Evolutionary conservation across 2,797 vertebrate genomes (phyloP).

Genomic region (Picus viridis): DNA sequence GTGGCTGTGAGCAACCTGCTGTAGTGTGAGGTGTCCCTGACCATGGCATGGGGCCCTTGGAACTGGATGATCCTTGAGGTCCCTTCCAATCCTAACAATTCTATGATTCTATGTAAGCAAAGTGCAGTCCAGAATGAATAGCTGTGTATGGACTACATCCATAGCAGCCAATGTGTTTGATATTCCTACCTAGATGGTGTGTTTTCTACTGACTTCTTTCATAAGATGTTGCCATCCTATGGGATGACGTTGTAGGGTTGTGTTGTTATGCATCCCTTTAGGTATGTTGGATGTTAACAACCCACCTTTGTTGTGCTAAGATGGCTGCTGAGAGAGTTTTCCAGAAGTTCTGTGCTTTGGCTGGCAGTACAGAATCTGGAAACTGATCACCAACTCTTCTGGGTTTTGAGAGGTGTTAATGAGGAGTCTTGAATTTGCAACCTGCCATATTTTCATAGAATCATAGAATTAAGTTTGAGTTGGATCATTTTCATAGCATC

Average conservation of each 20-base stretch:
- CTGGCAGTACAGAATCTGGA: background rate
- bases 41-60: no score
- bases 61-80: no score
- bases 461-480: no score
- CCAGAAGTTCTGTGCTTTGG: background rate
- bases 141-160: background rate
- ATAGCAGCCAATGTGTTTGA: background rate
- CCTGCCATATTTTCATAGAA: background rate
- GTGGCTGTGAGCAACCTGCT: no score
- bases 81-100: no score
- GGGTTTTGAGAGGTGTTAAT: background rate
- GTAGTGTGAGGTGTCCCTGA: no score
- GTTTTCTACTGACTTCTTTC: background rate
- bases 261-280: background rate
- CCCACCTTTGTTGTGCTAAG: background rate
- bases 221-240: background rate
- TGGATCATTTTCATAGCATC: background rate
- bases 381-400: background rate
- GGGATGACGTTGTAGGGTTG: background rate
- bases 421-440: background rate
- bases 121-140: background rate
- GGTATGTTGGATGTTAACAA: background rate
- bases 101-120: no score
- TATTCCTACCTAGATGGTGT: background rate
- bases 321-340: background rate